These are phyloP conservation scores for Shinisaurus crocodilurus DNA, from an alignment of 2,113 vertebrate genomes.

Conservation along the genomic window DNA sequence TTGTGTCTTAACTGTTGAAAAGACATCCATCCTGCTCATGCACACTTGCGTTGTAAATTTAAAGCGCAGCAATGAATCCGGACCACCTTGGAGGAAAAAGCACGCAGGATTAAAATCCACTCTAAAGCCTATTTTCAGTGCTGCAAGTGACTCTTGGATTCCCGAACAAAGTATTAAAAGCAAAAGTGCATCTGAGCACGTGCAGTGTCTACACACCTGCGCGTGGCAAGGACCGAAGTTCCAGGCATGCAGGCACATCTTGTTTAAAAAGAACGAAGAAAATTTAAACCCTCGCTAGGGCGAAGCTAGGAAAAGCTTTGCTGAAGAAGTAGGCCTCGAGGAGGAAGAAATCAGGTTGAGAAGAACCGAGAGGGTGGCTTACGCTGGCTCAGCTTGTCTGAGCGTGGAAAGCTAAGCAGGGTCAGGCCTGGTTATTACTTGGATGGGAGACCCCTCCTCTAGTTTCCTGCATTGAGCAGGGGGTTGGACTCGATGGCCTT, in stretches of 20 bases:
- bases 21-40: not conserved
- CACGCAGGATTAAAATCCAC: not conserved
- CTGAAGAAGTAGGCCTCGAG: conserved; percentile 5
- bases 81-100: not conserved
- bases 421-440: too few relatives aligned
- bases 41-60: not conserved
- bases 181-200: not conserved
- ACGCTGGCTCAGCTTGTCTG: too few relatives aligned
- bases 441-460: too few relatives aligned
- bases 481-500: too few relatives aligned
- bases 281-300: too few relatives aligned
- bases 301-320: not conserved
- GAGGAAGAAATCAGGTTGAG: not conserved
- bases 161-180: too few relatives aligned
- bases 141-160: too few relatives aligned
- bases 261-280: not conserved
- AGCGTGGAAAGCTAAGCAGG: too few relatives aligned
- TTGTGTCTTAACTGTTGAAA: not conserved
- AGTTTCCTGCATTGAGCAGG: too few relatives aligned
- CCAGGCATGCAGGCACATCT: not conserved
- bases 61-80: not conserved
- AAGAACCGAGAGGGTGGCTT: not conserved
- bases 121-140: not conserved
- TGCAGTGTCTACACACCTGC: not conserved
- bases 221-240: not conserved